These are phyloP conservation scores for Sturnus vulgaris DNA, from an alignment of 2,113 vertebrate species.

Conservation along the genomic window DNA sequence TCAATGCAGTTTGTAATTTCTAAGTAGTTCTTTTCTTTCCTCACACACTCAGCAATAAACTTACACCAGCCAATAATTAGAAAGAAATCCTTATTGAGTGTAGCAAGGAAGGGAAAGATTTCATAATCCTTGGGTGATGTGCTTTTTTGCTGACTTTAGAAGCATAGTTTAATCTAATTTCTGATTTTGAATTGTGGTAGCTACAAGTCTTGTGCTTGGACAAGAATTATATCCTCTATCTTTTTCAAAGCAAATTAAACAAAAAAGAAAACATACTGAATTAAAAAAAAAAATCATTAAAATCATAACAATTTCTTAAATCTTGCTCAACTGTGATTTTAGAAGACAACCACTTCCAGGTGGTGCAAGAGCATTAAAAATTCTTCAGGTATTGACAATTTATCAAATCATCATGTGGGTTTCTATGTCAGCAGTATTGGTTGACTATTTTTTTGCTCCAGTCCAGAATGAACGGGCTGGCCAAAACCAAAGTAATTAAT, in stretches of 20 bases:
- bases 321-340: neutral
- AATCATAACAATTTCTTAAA: neutral
- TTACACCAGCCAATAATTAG: neutral
- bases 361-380: neutral
- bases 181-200: neutral
- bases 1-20: neutral
- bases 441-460: neutral
- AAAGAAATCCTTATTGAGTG: neutral
- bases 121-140: neutral
- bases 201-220: neutral
- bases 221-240: neutral
- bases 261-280: neutral
- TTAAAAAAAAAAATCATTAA: neutral
- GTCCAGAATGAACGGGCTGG: neutral
- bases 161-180: neutral
- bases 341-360: neutral
- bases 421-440: neutral
- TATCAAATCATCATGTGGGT: neutral
- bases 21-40: neutral
- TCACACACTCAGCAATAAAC: neutral
- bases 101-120: neutral
- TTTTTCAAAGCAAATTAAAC: neutral
- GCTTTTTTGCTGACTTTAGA: neutral
- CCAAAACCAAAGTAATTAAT: neutral
- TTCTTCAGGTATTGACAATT: neutral